Base-by-base conservation (phyloP, 1,140 invertebrate species). In the Phortica variegata region DNA sequence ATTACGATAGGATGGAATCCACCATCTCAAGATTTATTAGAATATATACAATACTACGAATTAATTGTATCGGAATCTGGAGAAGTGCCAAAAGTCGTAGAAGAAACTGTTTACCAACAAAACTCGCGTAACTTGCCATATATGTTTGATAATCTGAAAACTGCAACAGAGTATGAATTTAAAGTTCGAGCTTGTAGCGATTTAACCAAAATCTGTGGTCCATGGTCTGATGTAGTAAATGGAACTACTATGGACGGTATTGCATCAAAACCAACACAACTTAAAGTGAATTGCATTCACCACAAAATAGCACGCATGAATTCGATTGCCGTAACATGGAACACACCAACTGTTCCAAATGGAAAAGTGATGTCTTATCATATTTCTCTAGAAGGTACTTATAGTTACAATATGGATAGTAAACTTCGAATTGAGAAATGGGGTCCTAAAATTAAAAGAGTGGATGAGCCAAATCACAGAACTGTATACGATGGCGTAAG, bases 171-270 rank as follows among this genome's bases (percentile, higher is more conserved):
- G 40, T 91, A 92, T 62, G 80, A 83, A 47, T 90, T 91, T 71
- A 84, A 84, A 78, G 83, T 84, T 10, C 77, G 84, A 26, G 87
- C 88, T 8, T 92, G 89, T 68, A 90, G 83, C 50, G 85, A 89
- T 63, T 87, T 85, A 58, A 91, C 85, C 2, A 81, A 81, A 42
- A 76, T 80, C 34, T 92, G 89, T 73, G 87, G 88, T 4, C 82
- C 84, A 15, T 87, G 85, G 84, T 90, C 89, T 2, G 77, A 81
- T 15, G 79, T 83, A 52, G 85, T 89, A 33, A 85, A 87, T 63
- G 89, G 86, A 1, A 87, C 85, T 5, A 92, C 90, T 4, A 82
- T 90, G 77, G 90, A 91, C 74, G 89, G 88, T 47, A 52, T 77
- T 79, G 47, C 87, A 82, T 8, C 80, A 77, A 63, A 85, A 85